Conservation (phyloP, 2,113 vertebrate genomes). For the Globicephala melas region DNA sequence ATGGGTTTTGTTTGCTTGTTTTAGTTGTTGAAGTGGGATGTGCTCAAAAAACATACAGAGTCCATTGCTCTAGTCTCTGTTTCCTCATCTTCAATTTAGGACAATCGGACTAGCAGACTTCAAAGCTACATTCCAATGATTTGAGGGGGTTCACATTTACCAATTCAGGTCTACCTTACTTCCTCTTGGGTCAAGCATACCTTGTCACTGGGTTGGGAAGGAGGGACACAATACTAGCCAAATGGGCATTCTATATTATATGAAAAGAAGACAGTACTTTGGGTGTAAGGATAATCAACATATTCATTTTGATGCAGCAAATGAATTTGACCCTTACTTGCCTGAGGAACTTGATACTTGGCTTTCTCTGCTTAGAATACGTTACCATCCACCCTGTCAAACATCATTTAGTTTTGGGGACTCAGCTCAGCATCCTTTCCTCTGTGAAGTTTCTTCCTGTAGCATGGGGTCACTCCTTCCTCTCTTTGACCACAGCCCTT, state of each 20-base stretch:
- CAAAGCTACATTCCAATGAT: neutral
- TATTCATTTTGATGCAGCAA: neutral
- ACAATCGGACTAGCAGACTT: neutral
- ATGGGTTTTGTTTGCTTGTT: neutral
- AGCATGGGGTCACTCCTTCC: neutral
- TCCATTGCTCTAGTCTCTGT: neutral
- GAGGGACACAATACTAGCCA: neutral
- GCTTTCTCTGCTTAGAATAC: neutral
- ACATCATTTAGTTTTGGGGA: neutral
- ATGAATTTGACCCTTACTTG: neutral
- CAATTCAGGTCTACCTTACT: neutral
- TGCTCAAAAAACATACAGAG: neutral
- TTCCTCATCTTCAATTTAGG: neutral
- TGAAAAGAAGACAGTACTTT: neutral
- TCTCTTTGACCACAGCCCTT: neutral
- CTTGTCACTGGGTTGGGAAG: neutral
- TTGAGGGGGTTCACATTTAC: neutral
- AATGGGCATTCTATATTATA: neutral
- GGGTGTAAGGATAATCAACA: neutral
- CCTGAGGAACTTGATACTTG: neutral
- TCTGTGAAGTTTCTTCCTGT: neutral
- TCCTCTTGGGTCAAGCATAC: neutral
- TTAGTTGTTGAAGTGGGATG: neutral
- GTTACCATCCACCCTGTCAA: neutral
- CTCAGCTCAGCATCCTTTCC: neutral